Base-by-base conservation (phyloP, 1,140 invertebrate genomes). In the Drosophila kepulauana region DNA sequence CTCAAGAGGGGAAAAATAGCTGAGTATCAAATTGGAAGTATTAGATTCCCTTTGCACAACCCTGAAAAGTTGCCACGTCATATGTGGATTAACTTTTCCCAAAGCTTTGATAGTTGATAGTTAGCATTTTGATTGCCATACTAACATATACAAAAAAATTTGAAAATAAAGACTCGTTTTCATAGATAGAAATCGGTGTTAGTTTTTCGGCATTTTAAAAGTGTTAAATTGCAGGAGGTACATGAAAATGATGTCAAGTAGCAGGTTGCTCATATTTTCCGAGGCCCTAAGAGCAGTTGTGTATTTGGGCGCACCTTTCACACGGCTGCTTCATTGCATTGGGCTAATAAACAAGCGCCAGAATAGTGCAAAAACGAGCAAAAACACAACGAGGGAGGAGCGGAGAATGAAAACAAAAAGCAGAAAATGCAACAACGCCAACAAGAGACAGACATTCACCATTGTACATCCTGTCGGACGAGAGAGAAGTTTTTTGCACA, bases 251-350 rank as follows among this genome's bases (percentile, higher is more conserved):
- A 11, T 63, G 46, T 64, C 48, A 51, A 51, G 16, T 51, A 43
- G 48, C 48, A 64, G 35, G 33, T 28, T 64, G 62, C 48, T 41
- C 16, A 30, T 64, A 38, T 64, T 49, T 51, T 45, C 8, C 15
- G n/a, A 56, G 33, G 3, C 7, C 20, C 15, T 52, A 20, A 63
- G 20, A 64, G 48, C 13, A 28, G 61, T 49, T 65, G 43, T 49
- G 43, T 49, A 10, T 66, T 35, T 57, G 61, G 51, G 20, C 57
- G 69, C 63, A 84, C 78, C 78, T 85, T 85, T 73, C 69, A 69
- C 64, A 69, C 64, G 75, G 72, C 41, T 70, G 79, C 72, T 76
- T 76, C 84, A 86, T 87, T 86, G 86, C 84, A 73, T 79, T 79
- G 59, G 59, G 66, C 72, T 70, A 75, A 75, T 75, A 75, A 75